phyloP scores from a whole-genome alignment of 1,140 invertebrate genomes.

The Macrobrachium nipponense region DNA sequence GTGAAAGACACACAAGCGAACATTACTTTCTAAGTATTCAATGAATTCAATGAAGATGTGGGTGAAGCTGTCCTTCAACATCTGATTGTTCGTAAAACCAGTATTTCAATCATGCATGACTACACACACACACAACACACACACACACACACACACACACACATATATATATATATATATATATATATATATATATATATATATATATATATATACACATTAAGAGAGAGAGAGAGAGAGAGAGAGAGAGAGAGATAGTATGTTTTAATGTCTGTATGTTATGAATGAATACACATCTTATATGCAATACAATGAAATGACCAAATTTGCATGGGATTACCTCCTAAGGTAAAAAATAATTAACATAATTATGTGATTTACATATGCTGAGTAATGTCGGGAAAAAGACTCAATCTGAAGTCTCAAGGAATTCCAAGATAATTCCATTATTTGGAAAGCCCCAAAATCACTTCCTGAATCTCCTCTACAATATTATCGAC shows the following conservation, averaged over 20 bases:
- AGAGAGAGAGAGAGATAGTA: background rate
- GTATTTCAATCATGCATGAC: background rate
- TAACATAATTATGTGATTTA: no score
- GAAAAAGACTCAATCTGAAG: no score
- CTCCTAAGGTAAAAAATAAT: no score
- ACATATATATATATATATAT: conserved; percentile 14
- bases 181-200: conserved; percentile 18
- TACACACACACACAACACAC: background rate
- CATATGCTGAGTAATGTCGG: no score
- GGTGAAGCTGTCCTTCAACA: background rate
- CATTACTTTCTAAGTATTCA: background rate
- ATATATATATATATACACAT: background rate
- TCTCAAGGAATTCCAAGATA: no score
- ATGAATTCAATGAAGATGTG: background rate
- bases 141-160: background rate
- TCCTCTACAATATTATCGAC: no score
- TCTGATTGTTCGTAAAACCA: background rate
- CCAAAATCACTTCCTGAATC: no score
- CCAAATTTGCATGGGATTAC: no score
- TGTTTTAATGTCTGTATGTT: background rate
- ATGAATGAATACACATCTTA: no score
- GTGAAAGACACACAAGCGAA: background rate
- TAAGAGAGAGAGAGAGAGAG: no score
- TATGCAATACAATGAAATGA: no score
- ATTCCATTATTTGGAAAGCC: no score